Conservation (phyloP, 2,113 vertebrate genomes). For the Macroglossus sobrinus region DNA sequence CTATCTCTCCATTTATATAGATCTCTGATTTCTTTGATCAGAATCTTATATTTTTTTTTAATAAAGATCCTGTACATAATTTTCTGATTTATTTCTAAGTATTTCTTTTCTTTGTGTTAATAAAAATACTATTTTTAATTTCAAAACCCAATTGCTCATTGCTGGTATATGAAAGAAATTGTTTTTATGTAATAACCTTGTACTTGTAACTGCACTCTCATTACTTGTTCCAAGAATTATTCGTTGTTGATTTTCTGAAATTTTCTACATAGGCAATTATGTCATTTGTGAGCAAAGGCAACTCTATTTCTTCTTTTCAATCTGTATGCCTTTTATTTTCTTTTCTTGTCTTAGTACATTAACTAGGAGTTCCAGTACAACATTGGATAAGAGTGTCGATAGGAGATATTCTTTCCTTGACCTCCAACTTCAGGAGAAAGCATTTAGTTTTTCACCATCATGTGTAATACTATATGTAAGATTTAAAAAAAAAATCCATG, state of each 20-base stretch:
- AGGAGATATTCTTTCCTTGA: background rate
- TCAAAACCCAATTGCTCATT: background rate
- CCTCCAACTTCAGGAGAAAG: background rate
- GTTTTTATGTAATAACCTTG: background rate
- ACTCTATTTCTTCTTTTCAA: background rate
- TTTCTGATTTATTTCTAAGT: background rate
- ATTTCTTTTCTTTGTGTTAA: background rate
- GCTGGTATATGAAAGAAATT: background rate
- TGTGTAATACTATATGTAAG: background rate
- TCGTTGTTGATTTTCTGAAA: background rate
- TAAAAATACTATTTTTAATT: background rate
- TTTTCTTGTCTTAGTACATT: background rate
- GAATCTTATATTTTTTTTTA: background rate
- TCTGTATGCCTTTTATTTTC: background rate
- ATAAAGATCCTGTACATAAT: background rate
- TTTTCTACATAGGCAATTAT: background rate
- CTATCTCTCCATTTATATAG: background rate
- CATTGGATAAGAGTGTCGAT: background rate
- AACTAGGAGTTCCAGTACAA: background rate
- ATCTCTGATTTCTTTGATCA: background rate
- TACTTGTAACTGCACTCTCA: background rate
- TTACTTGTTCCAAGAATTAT: background rate
- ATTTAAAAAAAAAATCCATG: no score
- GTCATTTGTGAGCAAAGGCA: background rate
- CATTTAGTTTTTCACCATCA: background rate